Base-by-base conservation (phyloP, 2,113 vertebrate genomes). In the Danionella cerebrum region DNA sequence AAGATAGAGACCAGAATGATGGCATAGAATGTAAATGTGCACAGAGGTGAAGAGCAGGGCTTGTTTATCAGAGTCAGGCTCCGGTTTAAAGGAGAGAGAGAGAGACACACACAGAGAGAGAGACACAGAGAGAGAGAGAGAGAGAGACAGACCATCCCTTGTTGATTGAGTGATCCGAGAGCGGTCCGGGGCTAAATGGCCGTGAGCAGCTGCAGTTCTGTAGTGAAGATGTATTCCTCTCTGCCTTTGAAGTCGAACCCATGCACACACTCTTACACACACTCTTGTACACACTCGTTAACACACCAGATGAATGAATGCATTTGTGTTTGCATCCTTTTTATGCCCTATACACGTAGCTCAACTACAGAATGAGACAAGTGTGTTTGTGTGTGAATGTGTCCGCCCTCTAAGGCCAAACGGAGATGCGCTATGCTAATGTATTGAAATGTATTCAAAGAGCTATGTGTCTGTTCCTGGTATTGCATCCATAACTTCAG, bases 151-250 rank as follows among this genome's bases (percentile, higher is more conserved):
- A 44, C 65, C 29, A 16, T 39, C 67, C 53, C 67, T 70, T 74
- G 67, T 74, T 68, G 62, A 73, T 63, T 52, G 65, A 73, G 60
- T 57, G 72, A 70, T 65, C 44, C 69, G 72, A 70, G 72, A 70
- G 50, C 29, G 62, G 52, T 48, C 41, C 53, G 25, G 58, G 65
- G 65, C 41, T 68, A 57, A 68, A 68, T 58, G 52, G 67, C 64
- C 36, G 45, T 38, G 42, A 59, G 72, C 72, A 70, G 67, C 67
- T 74, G 67, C 48, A 47, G 39, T 41, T 74, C 47, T 70, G 65
- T 60, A 60, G 44, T 53, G 70, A 70, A 65, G 53, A 70, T 70
- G 72, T 74, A 70, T 74, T 74, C 67, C 62, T 69, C 18, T 63
- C 58, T 69, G 50, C 50, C 65, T 74, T 74, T 74, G 67, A 74